Base-by-base conservation (phyloP, 2,888 invertebrate genomes). In the Caenorhabditis uteleia region DNA sequence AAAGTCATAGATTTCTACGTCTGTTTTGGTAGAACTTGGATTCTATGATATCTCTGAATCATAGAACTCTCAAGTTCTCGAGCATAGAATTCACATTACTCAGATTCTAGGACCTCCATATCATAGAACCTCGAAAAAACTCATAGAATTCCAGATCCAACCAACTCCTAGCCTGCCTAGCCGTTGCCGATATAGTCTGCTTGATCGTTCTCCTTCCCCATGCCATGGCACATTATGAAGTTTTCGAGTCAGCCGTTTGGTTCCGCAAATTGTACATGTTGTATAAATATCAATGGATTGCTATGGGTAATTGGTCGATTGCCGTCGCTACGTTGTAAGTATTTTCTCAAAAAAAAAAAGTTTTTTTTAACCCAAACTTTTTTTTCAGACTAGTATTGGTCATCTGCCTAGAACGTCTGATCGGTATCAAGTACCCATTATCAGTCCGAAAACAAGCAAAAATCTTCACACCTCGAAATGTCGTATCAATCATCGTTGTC, bases 111-210 rank as follows among this genome's bases (percentile, higher is more conserved):
- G n/a, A n/a, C n/a, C n/a, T n/a, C n/a, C n/a, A n/a, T n/a, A n/a
- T n/a, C n/a, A n/a, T n/a, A n/a, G n/a, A n/a, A n/a, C n/a, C n/a
- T n/a, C n/a, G n/a, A n/a, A n/a, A n/a, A n/a, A 12, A 14, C n/a
- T 33, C 40, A 39, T 39, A 12, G 40, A 39, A n/a, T 43, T 68
- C 36, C 49, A 79, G 80, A 33, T 79, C 81, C 1, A 80, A 82
- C 48, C 61, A 73, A 14, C 66, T 81, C 16, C 60, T 81, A n/a
- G 75, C 78, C 2, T 73, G 74, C 34, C 60, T 81, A 7, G 81
- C 81, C 1, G 64, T 82, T 7, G 77, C 78, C 26, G 81, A 81
- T 55, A 77, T 82, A 8, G 66, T 80, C 50, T 82, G 82, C 54
- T 58, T 81, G 10, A 56, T 80, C 18, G 65, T 74, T 27, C 76